Conservation (phyloP, 1,140 invertebrate species). For the Heliconius himera region DNA sequence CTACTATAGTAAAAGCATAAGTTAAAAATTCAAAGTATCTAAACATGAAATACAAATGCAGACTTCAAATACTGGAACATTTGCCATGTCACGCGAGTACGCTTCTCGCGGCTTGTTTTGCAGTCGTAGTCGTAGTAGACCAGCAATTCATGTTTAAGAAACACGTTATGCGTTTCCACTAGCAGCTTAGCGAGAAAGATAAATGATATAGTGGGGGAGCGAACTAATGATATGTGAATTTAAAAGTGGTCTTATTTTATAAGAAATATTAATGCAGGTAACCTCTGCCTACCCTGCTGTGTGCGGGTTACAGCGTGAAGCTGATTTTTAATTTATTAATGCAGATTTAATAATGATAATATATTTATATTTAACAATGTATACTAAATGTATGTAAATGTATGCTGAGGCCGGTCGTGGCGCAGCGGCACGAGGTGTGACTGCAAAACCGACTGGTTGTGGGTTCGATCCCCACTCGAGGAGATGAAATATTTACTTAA, state of each 20-base stretch:
- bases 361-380: no score
- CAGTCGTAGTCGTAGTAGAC: constrained; percentile 32
- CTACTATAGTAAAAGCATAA: constrained; percentile 13
- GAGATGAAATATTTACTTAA: no score
- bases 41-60: constrained; percentile 40
- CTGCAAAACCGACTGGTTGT: no score
- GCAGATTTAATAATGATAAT: no score
- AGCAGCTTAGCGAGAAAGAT: constrained; percentile 17
- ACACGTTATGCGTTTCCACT: constrained; percentile 20
- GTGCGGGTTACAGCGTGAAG: no score
- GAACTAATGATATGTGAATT: background rate
- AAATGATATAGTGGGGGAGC: background rate
- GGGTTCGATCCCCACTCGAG: no score
- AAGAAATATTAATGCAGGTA: no score
- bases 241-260: background rate
- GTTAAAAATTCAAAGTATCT: constrained; percentile 32
- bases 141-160: constrained; percentile 35
- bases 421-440: no score
- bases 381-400: no score
- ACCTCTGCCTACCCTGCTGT: no score
- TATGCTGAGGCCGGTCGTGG: no score
- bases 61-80: constrained; percentile 38
- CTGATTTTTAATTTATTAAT: no score
- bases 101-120: constrained; percentile 40
- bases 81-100: constrained; percentile 42